A percentile compares a stretch with the other conserved stretches of the same genome.
phyloP scores from a whole-genome alignment of 1,140 invertebrate genomes.

The Matsumurasca onukii region DNA sequence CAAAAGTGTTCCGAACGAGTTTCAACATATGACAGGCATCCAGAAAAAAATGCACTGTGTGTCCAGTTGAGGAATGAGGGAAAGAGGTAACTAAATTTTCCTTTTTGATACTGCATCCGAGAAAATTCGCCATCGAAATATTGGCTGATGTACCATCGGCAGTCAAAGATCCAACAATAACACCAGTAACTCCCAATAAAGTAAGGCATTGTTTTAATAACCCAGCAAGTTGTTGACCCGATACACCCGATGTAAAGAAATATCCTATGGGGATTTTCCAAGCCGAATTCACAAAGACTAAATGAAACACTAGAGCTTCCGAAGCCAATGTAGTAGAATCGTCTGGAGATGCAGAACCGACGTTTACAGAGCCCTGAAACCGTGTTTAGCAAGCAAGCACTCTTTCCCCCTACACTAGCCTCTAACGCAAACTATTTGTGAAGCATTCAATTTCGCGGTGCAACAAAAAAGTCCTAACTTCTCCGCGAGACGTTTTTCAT shows the following conservation, averaged over 20 bases:
- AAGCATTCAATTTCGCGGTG: too few species aligned
- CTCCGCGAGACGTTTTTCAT: too few species aligned
- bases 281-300: constrained; percentile 41
- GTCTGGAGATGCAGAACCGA: too few species aligned
- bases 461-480: too few species aligned
- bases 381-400: too few species aligned
- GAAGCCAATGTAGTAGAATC: constrained; percentile 43
- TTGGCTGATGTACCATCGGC: constrained; percentile 29
- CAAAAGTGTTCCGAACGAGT: too few species aligned
- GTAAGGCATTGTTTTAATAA: constrained; percentile 31
- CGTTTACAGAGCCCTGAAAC: too few species aligned
- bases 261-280: constrained; percentile 47
- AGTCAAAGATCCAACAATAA: constrained; percentile 26
- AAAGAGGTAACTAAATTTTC: constrained; percentile 16
- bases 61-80: constrained; percentile 11
- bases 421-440: too few species aligned
- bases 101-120: constrained; percentile 34
- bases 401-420: too few species aligned
- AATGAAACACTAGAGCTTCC: constrained; percentile 45
- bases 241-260: constrained; percentile 41
- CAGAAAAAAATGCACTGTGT: constrained; percentile 31
- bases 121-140: not conserved
- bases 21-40: constrained; percentile 41
- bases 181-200: constrained; percentile 29
- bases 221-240: constrained; percentile 7